Conservation (phyloP, 2,888 invertebrate species). For the Amiota minor region DNA sequence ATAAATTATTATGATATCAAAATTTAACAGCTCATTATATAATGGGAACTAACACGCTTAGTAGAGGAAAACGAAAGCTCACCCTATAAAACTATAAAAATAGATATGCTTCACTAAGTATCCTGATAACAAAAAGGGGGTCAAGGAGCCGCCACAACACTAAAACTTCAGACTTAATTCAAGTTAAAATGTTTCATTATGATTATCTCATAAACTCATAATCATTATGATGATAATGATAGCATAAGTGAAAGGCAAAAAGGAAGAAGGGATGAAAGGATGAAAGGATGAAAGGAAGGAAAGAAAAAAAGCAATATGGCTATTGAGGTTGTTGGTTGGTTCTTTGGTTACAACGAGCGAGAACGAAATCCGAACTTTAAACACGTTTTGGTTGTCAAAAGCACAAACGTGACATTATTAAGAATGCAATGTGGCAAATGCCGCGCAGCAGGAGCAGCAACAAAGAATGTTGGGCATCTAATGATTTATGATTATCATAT, state of each 20-base stretch:
- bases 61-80: not conserved
- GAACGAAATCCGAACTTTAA: constrained; percentile 8
- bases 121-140: no score
- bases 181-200: constrained; percentile 9
- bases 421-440: constrained; percentile 50
- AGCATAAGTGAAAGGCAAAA: not conserved
- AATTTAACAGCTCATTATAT: constrained; percentile 20
- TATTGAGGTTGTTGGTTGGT: not conserved
- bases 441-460: constrained; percentile 12
- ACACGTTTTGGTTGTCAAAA: constrained; percentile 50
- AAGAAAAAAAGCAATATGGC: not conserved
- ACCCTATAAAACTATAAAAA: not conserved
- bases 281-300: not conserved
- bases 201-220: not conserved
- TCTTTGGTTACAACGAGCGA: no score
- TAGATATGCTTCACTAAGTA: not conserved
- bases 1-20: constrained; percentile 14
- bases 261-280: not conserved
- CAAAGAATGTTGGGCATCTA: not conserved
- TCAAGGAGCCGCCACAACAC: no score
- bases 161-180: not conserved
- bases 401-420: constrained; percentile 64
- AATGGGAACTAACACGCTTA: not conserved
- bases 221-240: constrained; percentile 5
- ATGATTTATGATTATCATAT: constrained; percentile 59